Base-by-base conservation (phyloP, 2,797 vertebrate genomes). In the Periparus ater region DNA sequence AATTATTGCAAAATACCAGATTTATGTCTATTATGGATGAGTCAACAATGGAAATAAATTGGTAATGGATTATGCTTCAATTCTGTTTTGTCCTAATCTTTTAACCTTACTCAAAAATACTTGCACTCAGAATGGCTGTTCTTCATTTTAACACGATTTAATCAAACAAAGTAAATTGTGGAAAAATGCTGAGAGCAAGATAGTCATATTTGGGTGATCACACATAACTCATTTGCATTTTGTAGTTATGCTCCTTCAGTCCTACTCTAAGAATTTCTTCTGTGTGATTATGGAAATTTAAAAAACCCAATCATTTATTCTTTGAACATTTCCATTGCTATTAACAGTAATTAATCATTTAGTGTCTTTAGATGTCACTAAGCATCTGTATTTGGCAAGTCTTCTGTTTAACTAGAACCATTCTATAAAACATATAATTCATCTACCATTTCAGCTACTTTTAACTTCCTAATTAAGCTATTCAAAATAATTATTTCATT, bases 21-120 rank as follows among this genome's bases (percentile, higher is more conserved):
- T 84, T 94, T 81, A 50, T 81, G 66, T 72, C 55, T 91, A 22
- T 88, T 89, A 40, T 81, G 48, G 10, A 61, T 94, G 74, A 92
- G 25, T 91, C 61, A 92, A 89, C 34, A 92, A 65, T 80, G n/a
- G 53, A 92, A 91, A 89, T 74, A 50, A 88, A 36, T 15, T 55
- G 74, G n/a, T 20, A 82, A 79, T 55, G 62, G 81, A 63, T 91
- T 88, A 47, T 18, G 10, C 55, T 85, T 95, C 40, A 60, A 17
- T 57, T 60, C 5, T 70, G 55, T 75, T 95, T 91, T 89, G 61
- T 51, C 82, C 48, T 66, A 65, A 16, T 62, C 34, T 88, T 89
- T 81, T 78, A 78, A 86, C n/a, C 34, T 79, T 95, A 63, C 26
- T 55, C 38, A 70, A 25, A 85, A 95, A 47, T 40, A 71, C 38